These are phyloP conservation scores for Trisateles emortualis DNA, from an alignment of 2,888 invertebrate species.

Conservation along the genomic window DNA sequence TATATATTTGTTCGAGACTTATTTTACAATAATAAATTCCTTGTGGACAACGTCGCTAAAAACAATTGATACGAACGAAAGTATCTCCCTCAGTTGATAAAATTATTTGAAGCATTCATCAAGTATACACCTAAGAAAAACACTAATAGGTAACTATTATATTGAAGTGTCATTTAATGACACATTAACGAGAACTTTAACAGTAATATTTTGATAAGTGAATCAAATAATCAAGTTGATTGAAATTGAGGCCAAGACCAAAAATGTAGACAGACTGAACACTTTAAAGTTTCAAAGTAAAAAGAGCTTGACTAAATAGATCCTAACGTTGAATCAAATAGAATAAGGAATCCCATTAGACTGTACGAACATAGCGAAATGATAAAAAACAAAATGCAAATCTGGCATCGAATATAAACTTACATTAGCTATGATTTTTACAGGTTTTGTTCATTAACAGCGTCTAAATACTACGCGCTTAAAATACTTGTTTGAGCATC, in stretches of 20 bases:
- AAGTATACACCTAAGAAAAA: not conserved
- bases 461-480: constrained; percentile 82
- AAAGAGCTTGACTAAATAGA: constrained; percentile 4
- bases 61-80: not conserved
- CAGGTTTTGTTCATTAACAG: constrained; percentile 66
- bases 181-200: constrained; percentile 11
- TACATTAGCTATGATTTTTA: constrained; percentile 59
- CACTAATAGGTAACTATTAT: constrained; percentile 22
- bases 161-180: constrained; percentile 15
- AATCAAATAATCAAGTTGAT: constrained; percentile 19
- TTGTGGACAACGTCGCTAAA: not conserved
- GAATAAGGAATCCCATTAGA: constrained; percentile 41
- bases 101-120: not conserved
- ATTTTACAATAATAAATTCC: constrained; percentile 2
- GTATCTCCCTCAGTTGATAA: not conserved
- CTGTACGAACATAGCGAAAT: constrained; percentile 26
- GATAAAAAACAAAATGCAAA: constrained; percentile 70
- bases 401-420: constrained; percentile 73
- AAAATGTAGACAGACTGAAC: too few relatives aligned
- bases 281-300: constrained; percentile 11
- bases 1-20: constrained; percentile 5
- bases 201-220: not conserved
- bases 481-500: constrained; percentile 82
- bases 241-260: constrained; percentile 10
- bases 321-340: not conserved